These are phyloP conservation scores for Calephelis nemesis DNA, from an alignment of 1,140 invertebrate species.

Conservation along the genomic window DNA sequence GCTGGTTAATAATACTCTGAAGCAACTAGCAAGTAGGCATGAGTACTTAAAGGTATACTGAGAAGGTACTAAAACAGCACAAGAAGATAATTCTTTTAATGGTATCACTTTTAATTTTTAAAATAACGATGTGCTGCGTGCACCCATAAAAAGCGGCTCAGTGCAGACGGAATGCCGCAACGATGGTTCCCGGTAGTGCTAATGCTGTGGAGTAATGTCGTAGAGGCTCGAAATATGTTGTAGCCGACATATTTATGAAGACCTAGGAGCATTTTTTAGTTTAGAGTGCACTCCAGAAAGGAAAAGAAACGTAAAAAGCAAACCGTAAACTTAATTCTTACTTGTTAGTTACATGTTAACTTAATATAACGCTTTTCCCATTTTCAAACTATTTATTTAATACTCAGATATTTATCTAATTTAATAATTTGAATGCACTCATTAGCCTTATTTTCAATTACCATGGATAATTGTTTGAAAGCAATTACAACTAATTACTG, in stretches of 20 bases:
- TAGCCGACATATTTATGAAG: slow-evolving; percentile 40
- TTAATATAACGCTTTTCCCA: too few relatives aligned
- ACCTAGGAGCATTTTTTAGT: not conserved
- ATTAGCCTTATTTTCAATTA: too few relatives aligned
- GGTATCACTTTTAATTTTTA: slow-evolving; percentile 28
- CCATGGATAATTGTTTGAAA: too few relatives aligned
- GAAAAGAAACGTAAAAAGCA: too few relatives aligned
- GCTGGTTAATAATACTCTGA: too few relatives aligned
- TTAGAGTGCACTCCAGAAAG: not conserved
- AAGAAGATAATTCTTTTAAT: slow-evolving; percentile 27
- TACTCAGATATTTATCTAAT: too few relatives aligned
- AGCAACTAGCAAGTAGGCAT: not conserved
- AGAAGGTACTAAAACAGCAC: slow-evolving; percentile 14
- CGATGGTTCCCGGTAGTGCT: slow-evolving; percentile 25
- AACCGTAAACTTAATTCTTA: too few relatives aligned
- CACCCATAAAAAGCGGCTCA: slow-evolving; percentile 20
- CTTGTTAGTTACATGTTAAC: too few relatives aligned
- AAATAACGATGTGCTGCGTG: slow-evolving; percentile 25
- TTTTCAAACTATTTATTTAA: too few relatives aligned
- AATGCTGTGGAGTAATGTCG: slow-evolving; percentile 41
- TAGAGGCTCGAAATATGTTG: slow-evolving; percentile 48
- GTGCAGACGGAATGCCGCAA: slow-evolving; percentile 17
- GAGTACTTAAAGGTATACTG: not conserved
- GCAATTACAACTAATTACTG: too few relatives aligned
- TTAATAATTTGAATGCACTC: too few relatives aligned